Conservation (phyloP, 2,113 vertebrate genomes). For the Nothocercus julius region DNA sequence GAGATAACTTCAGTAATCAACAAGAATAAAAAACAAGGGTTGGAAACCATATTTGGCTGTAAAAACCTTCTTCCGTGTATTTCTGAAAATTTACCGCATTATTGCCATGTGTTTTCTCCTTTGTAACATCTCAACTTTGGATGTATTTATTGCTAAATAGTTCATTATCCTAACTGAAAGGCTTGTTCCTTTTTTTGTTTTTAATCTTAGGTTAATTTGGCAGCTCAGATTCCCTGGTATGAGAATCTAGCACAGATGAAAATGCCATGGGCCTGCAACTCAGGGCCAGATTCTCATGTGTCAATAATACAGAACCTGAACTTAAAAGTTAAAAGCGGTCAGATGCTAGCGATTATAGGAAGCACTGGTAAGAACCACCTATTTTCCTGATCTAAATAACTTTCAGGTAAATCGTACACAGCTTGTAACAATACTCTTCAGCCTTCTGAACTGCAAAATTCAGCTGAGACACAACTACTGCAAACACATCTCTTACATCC, state of each 20-base stretch:
- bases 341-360: conserved; percentile 95
- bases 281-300: conserved; percentile 65
- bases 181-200: not conserved
- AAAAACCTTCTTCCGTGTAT: not conserved
- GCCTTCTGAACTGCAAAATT: not conserved
- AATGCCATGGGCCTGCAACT: conserved; percentile 84
- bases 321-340: conserved; percentile 89
- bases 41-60: not conserved
- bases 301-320: conserved; percentile 86
- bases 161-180: not conserved
- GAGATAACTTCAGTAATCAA: not conserved
- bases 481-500: not conserved
- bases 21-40: not conserved
- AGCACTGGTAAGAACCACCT: conserved; percentile 85
- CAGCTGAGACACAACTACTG: not conserved
- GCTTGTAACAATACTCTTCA: not conserved
- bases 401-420: not conserved
- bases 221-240: conserved; percentile 93
- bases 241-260: conserved; percentile 88
- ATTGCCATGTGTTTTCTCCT: not conserved
- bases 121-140: not conserved
- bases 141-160: not conserved
- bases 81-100: not conserved
- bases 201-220: conserved; percentile 81
- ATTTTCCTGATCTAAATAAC: not conserved